A percentile compares a stretch with the other conserved stretches of the same genome.
Evolutionary conservation across 2,113 vertebrate species (phyloP).

Genomic region (Delphinapterus leucas): DNA sequence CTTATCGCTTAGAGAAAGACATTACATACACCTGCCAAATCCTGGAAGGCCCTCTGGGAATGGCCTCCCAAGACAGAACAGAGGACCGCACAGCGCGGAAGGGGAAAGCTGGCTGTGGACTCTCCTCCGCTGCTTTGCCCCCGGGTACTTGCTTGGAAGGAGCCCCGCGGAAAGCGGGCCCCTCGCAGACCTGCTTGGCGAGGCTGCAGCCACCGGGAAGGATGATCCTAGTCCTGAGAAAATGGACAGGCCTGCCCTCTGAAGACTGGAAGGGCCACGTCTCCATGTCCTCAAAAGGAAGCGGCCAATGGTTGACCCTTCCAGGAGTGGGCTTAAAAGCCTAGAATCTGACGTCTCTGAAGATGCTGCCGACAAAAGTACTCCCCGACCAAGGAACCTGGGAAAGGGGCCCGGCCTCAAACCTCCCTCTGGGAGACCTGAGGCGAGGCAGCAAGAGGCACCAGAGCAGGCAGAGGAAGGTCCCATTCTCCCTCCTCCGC

Average conservation of each 20-base stretch:
- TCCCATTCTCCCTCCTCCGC: conserved; percentile 67
- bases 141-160: rapidly evolving
- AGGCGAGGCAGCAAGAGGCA: conserved; percentile 12
- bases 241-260: conserved; percentile 77
- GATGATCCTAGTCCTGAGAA: conserved; percentile 59
- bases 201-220: neutral
- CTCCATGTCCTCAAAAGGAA: conserved; percentile 68
- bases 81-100: rapidly evolving
- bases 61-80: neutral
- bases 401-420: conserved; percentile 82
- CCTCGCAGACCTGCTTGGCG: rapidly evolving
- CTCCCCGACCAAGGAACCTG: conserved; percentile 80
- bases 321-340: conserved; percentile 76
- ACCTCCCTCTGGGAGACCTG: conserved; percentile 63
- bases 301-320: neutral
- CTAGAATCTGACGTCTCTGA: conserved; percentile 89
- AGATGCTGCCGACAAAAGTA: conserved; percentile 74
- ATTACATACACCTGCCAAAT: neutral
- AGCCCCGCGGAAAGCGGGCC: rapidly evolving
- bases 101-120: rapidly evolving
- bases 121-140: neutral
- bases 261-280: conserved; percentile 75
- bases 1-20: neutral
- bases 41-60: neutral
- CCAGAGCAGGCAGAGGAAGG: neutral